Conservation (phyloP, 2,888 invertebrate species). For the Iphiclides podalirius region DNA sequence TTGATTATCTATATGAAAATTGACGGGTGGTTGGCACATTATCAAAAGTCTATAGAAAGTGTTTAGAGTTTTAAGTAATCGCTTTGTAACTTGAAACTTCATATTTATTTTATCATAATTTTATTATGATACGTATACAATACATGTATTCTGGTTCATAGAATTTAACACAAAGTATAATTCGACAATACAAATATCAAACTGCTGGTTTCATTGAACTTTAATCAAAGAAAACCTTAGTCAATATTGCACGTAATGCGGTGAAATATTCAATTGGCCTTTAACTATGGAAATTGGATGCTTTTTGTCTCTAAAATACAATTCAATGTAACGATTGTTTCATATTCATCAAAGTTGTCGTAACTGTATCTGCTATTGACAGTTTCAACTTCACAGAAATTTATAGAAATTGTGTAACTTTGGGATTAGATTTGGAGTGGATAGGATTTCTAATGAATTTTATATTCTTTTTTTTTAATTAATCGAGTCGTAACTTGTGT, state of each 20-base stretch:
- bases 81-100: too few species aligned
- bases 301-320: constrained; percentile 2
- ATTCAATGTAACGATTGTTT: constrained; percentile 9
- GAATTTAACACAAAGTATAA: not conserved
- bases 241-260: constrained; percentile 13
- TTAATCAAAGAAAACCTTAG: constrained; percentile 14
- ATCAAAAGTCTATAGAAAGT: too few species aligned
- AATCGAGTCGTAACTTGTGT: too few species aligned
- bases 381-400: not conserved
- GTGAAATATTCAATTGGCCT: constrained; percentile 12
- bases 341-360: constrained; percentile 8
- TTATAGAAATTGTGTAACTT: not conserved
- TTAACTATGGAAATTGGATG: constrained; percentile 4
- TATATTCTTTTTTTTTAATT: too few species aligned
- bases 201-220: constrained; percentile 12
- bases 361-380: not conserved
- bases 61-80: too few species aligned
- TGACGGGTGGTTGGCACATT: too few species aligned
- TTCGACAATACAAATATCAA: constrained; percentile 6
- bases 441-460: constrained; percentile 10
- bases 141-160: too few species aligned
- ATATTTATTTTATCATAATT: too few species aligned
- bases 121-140: too few species aligned
- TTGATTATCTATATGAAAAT: too few species aligned
- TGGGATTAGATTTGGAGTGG: not conserved